These are phyloP conservation scores for Teleogryllus oceanicus DNA, from an alignment of 2,888 invertebrate genomes.

Conservation along the genomic window DNA sequence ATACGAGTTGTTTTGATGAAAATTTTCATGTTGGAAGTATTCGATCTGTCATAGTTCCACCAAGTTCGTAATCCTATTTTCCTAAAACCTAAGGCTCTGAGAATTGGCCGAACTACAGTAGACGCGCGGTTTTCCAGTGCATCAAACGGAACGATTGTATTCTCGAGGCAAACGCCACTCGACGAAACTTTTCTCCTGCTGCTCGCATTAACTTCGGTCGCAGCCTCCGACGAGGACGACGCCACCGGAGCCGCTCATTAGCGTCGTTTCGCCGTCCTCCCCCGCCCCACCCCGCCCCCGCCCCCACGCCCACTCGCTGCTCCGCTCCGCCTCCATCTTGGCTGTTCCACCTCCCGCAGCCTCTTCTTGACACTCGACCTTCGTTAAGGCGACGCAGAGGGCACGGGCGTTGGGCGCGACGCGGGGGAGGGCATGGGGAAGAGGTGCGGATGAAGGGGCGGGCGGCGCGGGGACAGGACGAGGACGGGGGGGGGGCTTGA, in stretches of 20 bases:
- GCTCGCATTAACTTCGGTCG: too few relatives aligned
- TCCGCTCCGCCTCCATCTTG: not conserved
- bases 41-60: too few relatives aligned
- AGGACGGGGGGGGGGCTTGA: not conserved
- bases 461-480: not conserved
- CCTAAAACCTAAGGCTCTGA: too few relatives aligned
- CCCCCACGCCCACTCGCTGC: not conserved
- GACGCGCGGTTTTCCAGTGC: too few relatives aligned
- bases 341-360: not conserved
- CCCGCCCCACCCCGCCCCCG: not conserved
- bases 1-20: too few relatives aligned
- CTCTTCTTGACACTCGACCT: constrained; percentile 18
- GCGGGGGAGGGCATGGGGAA: not conserved
- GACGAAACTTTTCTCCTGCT: too few relatives aligned
- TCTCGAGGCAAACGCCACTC: too few relatives aligned
- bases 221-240: too few relatives aligned
- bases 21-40: too few relatives aligned
- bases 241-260: not conserved
- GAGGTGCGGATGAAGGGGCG: not conserved
- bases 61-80: too few relatives aligned
- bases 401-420: not conserved
- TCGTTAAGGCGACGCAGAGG: not conserved
- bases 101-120: too few relatives aligned
- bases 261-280: not conserved
- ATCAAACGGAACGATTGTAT: too few relatives aligned